Percentiles rank a stretch among this genome's conserved stretches.
Conservation (phyloP, 2,113 vertebrate species). For the Ursus arctos region DNA sequence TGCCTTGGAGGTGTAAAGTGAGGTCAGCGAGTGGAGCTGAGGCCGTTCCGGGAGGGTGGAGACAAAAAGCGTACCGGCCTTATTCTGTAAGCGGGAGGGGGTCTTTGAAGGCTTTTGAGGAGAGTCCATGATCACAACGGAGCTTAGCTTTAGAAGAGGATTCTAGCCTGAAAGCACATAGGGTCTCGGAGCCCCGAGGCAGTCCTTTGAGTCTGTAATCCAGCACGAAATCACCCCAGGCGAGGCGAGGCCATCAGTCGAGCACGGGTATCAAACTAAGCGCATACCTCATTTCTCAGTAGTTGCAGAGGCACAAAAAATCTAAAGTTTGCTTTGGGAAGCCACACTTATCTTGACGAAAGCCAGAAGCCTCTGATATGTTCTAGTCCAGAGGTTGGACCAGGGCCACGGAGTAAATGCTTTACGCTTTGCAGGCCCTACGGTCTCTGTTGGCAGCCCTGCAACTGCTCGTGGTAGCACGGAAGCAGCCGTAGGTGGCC, state of each 20-base stretch:
- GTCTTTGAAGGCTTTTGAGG: not conserved
- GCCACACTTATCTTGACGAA: not conserved
- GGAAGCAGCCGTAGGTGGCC: too few relatives aligned
- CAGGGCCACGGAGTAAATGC: fast-evolving
- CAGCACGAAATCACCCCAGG: too few relatives aligned
- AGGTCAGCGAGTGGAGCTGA: not conserved
- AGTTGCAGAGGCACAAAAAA: not conserved
- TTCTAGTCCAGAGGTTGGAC: not conserved
- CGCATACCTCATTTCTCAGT: too few relatives aligned
- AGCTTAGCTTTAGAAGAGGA: not conserved
- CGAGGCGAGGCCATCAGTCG: not conserved
- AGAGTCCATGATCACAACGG: not conserved
- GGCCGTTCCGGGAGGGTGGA: not conserved
- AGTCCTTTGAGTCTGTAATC: not conserved
- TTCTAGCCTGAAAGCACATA: not conserved
- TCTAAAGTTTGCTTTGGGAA: not conserved
- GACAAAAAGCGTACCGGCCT: not conserved
- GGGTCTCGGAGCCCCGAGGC: not conserved
- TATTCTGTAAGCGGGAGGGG: too few relatives aligned
- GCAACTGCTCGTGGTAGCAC: fast-evolving
- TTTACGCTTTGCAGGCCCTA: fast-evolving
- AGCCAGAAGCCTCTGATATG: not conserved
- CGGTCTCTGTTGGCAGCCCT: not conserved
- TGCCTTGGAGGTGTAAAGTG: not conserved
- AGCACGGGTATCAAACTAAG: not conserved